phyloP scores from a whole-genome alignment of 2,888 invertebrate genomes.

The Catocala sponsa region DNA sequence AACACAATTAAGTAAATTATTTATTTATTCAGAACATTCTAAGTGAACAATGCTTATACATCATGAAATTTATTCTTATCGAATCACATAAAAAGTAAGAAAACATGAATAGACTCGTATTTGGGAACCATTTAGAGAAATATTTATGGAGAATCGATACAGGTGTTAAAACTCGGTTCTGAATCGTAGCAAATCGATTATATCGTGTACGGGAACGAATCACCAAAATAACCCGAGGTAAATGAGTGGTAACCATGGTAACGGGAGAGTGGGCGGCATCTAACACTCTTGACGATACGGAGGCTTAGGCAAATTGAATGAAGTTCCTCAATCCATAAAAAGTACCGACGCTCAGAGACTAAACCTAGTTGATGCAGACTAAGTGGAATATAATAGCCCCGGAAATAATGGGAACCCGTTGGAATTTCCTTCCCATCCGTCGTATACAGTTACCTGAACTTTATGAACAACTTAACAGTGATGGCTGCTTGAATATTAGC shows the following conservation, averaged over 20 bases:
- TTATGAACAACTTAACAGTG: background rate
- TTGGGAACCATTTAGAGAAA: conserved; percentile 31
- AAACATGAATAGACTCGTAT: conserved; percentile 20
- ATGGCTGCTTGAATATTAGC: too few species aligned
- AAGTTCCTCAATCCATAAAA: conserved; percentile 33
- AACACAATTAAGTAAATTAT: conserved; percentile 43
- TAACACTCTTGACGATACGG: conserved; percentile 35
- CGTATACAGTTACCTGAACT: background rate
- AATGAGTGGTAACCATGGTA: conserved; percentile 57
- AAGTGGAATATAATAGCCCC: conserved; percentile 6
- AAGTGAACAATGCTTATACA: conserved; percentile 27
- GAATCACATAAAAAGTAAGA: conserved; percentile 27
- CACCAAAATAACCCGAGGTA: conserved; percentile 57
- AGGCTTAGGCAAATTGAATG: conserved; percentile 30
- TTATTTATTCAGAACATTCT: conserved; percentile 36
- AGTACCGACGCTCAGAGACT: conserved; percentile 24
- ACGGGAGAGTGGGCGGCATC: conserved; percentile 43
- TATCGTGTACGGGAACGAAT: conserved; percentile 63
- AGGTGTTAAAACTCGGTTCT: conserved; percentile 56
- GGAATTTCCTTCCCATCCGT: background rate
- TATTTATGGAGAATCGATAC: conserved; percentile 43
- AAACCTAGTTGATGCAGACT: background rate
- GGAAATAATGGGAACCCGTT: background rate
- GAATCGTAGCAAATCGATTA: conserved; percentile 73
- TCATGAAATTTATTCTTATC: conserved; percentile 27